Conservation (phyloP, 2,113 vertebrate species). For the Saccopteryx bilineata region DNA sequence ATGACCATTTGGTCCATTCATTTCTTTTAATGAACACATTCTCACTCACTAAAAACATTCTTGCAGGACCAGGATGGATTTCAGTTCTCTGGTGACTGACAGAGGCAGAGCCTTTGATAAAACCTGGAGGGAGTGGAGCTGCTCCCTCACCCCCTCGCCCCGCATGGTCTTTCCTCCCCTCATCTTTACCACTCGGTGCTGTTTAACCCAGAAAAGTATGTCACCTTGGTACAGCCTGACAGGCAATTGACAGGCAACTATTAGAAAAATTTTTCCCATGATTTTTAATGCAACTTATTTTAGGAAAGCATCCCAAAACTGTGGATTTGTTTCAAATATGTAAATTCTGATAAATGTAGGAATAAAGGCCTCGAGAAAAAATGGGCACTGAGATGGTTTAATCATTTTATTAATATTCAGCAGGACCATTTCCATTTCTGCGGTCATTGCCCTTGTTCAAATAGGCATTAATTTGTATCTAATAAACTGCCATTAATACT, state of each 20-base stretch:
- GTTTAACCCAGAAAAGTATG: neutral
- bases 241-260: neutral
- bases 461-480: conserved; percentile 57
- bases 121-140: neutral
- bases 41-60: conserved; percentile 27
- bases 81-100: conserved; percentile 29
- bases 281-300: conserved; percentile 24
- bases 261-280: neutral
- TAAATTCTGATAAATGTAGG: neutral
- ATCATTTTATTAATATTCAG: conserved; percentile 67
- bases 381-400: neutral
- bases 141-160: neutral
- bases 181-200: neutral
- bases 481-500: conserved; percentile 48
- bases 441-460: conserved; percentile 17
- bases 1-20: neutral
- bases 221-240: neutral
- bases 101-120: conserved; percentile 33
- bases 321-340: conserved; percentile 12
- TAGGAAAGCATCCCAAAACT: neutral
- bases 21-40: conserved; percentile 35
- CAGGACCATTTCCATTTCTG: conserved; percentile 33
- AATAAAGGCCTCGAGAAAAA: conserved; percentile 21
- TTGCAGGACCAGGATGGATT: neutral
- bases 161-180: neutral